phyloP scores from a whole-genome alignment of 1,140 invertebrate species.

The Euwallacea fornicatus region DNA sequence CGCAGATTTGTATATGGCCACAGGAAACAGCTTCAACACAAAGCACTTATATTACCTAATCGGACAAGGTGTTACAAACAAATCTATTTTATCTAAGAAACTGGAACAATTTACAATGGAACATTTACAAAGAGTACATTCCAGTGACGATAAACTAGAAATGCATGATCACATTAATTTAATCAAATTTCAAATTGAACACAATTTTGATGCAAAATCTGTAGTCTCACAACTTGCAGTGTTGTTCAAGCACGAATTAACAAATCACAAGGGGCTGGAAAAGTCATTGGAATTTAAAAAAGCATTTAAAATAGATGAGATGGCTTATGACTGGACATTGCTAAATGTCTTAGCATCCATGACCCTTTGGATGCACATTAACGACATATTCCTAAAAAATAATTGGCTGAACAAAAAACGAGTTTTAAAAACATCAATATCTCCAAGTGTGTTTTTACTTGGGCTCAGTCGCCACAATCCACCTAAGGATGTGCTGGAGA shows the following conservation, averaged over 20 bases:
- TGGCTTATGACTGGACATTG: constrained; percentile 47
- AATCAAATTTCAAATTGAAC: constrained; percentile 45
- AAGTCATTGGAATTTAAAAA: constrained; percentile 41
- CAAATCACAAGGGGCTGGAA: constrained; percentile 37
- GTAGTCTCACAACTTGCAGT: constrained; percentile 43
- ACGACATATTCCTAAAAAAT: constrained; percentile 45
- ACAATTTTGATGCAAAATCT: constrained; percentile 36
- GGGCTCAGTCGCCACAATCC: constrained; percentile 44
- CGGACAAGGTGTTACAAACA: constrained; percentile 35
- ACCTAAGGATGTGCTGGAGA: constrained; percentile 44
- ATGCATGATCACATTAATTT: constrained; percentile 40
- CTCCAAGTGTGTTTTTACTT: constrained; percentile 41
- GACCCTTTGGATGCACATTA: constrained; percentile 44
- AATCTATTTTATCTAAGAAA: constrained; percentile 36
- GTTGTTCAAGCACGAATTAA: constrained; percentile 41
- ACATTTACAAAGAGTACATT: constrained; percentile 38
- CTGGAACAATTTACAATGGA: constrained; percentile 41
- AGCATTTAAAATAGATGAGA: constrained; percentile 44
- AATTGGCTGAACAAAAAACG: constrained; percentile 47
- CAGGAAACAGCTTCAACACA: constrained; percentile 41
- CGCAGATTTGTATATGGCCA: constrained; percentile 43
- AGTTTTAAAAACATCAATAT: constrained; percentile 43
- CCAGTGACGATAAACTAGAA: constrained; percentile 39
- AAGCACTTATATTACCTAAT: constrained; percentile 44
- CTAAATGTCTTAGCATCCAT: constrained; percentile 44